Evolutionary conservation across 2,113 vertebrate species (phyloP).

Genomic region (Chamaea fasciata): DNA sequence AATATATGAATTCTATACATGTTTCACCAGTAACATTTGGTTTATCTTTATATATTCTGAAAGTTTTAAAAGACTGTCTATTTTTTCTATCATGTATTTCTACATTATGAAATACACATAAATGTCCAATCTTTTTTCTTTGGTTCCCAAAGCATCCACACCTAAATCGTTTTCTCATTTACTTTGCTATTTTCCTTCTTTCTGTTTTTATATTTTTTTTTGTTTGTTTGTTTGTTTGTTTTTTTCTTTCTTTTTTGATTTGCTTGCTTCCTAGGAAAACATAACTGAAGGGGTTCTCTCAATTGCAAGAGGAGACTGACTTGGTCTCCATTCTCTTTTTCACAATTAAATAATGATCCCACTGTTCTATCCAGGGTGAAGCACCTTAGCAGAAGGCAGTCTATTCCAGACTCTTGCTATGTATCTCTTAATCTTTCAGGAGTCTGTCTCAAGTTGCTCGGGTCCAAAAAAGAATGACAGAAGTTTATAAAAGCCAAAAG

Average conservation of each 20-base stretch:
- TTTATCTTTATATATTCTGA: neutral
- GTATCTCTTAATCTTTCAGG: neutral
- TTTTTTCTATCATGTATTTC: neutral
- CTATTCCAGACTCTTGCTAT: neutral
- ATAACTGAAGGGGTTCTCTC: neutral
- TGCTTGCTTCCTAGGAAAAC: neutral
- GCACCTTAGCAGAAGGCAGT: neutral
- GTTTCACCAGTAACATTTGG: neutral
- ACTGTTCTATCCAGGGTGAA: neutral
- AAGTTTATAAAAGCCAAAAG: neutral
- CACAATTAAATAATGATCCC: neutral
- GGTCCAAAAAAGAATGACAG: neutral
- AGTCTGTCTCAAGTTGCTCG: neutral
- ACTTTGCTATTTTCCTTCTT: neutral
- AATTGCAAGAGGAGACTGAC: neutral
- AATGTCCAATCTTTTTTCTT: neutral
- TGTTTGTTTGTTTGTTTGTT: neutral
- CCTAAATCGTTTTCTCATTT: neutral
- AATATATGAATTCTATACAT: neutral
- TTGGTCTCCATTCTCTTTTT: neutral
- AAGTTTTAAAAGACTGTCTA: neutral
- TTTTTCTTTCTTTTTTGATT: neutral
- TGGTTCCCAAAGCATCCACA: neutral
- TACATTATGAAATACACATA: neutral
- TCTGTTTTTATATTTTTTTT: neutral